phyloP scores from a whole-genome alignment of 2,888 invertebrate species.

The Brenthis daphne region DNA sequence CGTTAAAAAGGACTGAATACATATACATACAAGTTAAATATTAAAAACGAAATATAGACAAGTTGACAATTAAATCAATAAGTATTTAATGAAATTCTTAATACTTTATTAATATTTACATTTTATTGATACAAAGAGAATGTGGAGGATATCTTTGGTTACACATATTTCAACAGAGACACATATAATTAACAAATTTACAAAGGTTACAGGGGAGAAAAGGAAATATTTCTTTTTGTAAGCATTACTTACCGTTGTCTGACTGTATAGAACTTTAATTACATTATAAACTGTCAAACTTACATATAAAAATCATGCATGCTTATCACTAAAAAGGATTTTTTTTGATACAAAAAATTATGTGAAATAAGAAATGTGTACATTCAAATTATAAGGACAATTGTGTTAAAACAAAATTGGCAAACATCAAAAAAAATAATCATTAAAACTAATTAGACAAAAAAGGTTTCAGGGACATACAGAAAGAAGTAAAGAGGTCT shows the following conservation, averaged over 20 bases:
- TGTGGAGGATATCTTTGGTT: conserved; percentile 19
- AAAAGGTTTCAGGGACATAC: too few relatives aligned
- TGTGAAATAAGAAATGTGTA: neutral
- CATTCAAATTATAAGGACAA: too few relatives aligned
- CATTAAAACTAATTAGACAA: too few relatives aligned
- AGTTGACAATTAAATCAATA: too few relatives aligned
- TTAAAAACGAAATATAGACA: too few relatives aligned
- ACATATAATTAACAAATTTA: conserved; percentile 3
- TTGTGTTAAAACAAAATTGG: too few relatives aligned
- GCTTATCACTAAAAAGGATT: conserved; percentile 6
- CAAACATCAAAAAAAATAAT: too few relatives aligned
- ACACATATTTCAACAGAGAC: neutral
- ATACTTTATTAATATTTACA: too few relatives aligned
- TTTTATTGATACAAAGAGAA: conserved; percentile 3
- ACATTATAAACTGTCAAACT: conserved; percentile 2
- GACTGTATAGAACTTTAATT: conserved; percentile 1
- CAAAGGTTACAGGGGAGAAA: conserved; percentile 3
- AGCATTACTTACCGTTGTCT: conserved; percentile 7
- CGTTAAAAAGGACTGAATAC: too few relatives aligned
- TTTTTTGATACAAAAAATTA: conserved; percentile 11
- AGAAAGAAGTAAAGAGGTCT: too few relatives aligned
- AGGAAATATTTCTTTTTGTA: neutral
- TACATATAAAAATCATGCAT: conserved; percentile 9
- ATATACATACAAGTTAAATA: too few relatives aligned
- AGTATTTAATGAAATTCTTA: too few relatives aligned